These are phyloP conservation scores for Microtus oregoni DNA, from an alignment of 2,113 vertebrate genomes.

Conservation along the genomic window DNA sequence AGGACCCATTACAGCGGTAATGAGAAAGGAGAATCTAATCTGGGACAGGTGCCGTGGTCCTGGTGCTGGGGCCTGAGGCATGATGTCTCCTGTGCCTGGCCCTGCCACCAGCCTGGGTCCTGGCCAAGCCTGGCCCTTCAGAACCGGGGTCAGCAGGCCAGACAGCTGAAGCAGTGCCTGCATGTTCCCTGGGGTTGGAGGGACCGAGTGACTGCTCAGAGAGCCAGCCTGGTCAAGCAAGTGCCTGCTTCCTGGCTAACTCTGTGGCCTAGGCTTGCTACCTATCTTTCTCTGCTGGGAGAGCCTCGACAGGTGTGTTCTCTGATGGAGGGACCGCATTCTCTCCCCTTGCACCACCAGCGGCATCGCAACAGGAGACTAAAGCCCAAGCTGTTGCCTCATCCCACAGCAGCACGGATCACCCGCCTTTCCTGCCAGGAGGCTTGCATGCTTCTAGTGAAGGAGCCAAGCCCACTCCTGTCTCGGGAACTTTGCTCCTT, in stretches of 20 bases:
- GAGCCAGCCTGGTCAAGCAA: neutral
- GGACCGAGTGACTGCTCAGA: neutral
- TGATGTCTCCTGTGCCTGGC: neutral
- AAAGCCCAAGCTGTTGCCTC: neutral
- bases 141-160: neutral
- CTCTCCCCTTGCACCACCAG: fast-evolving
- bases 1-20: conserved; percentile 96
- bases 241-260: fast-evolving
- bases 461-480: fast-evolving
- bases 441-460: neutral
- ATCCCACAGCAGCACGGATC: fast-evolving
- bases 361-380: fast-evolving
- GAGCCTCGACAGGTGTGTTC: neutral
- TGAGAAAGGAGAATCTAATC: conserved; percentile 96
- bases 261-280: too few relatives aligned
- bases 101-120: neutral
- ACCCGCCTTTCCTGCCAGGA: fast-evolving
- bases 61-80: neutral
- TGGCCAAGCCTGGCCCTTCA: neutral
- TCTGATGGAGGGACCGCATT: conserved; percentile 59
- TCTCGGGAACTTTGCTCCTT: neutral
- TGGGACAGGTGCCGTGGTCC: conserved; percentile 88
- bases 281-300: too few relatives aligned
- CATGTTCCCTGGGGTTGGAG: neutral
- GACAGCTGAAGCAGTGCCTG: neutral